A percentile compares a stretch with the other conserved stretches of the same genome.
Conservation (phyloP, 1,140 invertebrate species). For the Eriocheir sinensis region DNA sequence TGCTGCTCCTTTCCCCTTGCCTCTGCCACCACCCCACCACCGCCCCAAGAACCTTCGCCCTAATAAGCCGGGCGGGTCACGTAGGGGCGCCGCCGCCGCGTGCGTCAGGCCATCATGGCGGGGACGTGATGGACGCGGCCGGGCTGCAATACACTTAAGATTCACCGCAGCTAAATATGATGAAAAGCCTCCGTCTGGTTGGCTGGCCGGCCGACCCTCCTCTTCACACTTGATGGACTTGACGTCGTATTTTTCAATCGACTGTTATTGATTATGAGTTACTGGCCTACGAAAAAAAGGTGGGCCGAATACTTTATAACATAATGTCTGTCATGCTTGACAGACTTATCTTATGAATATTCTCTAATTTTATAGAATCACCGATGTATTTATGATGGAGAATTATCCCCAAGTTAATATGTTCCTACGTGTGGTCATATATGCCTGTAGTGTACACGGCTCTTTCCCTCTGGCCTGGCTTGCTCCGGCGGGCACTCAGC, state of each 20-base stretch:
- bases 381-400: constrained; percentile 53
- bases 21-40: no score
- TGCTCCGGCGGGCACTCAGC: constrained; percentile 35
- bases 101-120: constrained; percentile 40
- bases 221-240: constrained; percentile 33
- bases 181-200: constrained; percentile 32
- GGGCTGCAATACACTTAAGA: constrained; percentile 38
- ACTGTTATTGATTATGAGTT: constrained; percentile 63
- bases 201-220: background rate
- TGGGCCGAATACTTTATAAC: constrained; percentile 29
- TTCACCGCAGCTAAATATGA: constrained; percentile 49
- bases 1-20: no score
- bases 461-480: background rate
- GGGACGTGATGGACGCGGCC: constrained; percentile 30
- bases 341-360: constrained; percentile 48
- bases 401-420: constrained; percentile 53
- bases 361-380: constrained; percentile 62
- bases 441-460: constrained; percentile 1
- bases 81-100: background rate
- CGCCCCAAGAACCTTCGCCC: background rate
- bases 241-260: constrained; percentile 49
- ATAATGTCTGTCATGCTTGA: constrained; percentile 59
- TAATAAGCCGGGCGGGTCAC: background rate
- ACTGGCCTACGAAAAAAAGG: background rate
- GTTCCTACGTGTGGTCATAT: constrained; percentile 49